These are phyloP conservation scores for Corynorhinus townsendii DNA, from an alignment of 2,113 vertebrate genomes.

Conservation along the genomic window DNA sequence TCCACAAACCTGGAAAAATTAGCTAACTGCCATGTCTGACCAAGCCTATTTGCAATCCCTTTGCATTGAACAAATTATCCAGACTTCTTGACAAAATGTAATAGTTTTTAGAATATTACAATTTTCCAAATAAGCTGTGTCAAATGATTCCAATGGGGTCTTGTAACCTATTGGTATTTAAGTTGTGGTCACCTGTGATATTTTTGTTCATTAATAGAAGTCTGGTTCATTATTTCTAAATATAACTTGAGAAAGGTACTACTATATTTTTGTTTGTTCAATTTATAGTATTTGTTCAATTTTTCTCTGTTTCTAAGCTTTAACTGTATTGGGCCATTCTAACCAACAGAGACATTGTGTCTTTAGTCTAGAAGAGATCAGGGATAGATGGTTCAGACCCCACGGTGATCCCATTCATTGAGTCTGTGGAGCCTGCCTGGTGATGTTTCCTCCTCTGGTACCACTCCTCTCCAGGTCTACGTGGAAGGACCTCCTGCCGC, in stretches of 20 bases:
- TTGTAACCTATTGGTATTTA: not conserved
- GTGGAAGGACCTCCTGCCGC: not conserved
- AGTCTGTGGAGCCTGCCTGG: no score
- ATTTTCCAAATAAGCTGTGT: not conserved
- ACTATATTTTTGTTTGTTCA: not conserved
- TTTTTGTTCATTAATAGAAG: not conserved
- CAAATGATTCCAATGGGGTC: not conserved
- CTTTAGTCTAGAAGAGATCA: not conserved
- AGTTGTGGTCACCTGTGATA: not conserved
- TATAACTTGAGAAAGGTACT: not conserved
- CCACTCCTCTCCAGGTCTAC: not conserved
- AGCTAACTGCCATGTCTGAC: not conserved
- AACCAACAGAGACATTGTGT: not conserved
- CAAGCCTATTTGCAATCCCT: not conserved
- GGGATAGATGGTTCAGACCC: not conserved
- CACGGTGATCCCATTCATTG: not conserved
- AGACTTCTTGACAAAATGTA: slow-evolving; percentile 30
- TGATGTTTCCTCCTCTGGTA: not conserved
- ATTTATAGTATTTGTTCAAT: not conserved
- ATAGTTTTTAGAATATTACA: not conserved
- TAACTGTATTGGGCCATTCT: not conserved
- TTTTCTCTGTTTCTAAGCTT: slow-evolving; percentile 31
- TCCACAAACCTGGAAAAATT: not conserved
- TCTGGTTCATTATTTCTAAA: not conserved
- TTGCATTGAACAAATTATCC: not conserved